phyloP scores from a whole-genome alignment of 2,797 vertebrate species.

The Labeo calbasu region DNA sequence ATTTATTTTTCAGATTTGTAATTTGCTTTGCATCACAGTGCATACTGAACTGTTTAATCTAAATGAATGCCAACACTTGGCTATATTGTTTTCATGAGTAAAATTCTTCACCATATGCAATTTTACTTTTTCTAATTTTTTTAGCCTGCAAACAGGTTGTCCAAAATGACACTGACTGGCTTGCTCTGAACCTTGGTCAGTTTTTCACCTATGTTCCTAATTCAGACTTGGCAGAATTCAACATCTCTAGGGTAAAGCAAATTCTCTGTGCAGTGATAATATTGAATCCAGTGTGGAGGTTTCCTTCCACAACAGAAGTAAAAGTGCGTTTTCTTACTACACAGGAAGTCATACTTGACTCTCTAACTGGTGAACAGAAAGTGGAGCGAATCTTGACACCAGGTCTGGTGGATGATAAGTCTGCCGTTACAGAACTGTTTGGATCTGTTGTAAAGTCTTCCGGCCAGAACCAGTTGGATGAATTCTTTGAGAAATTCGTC shows the following conservation, averaged over 20 bases:
- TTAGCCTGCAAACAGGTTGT: slow-evolving; percentile 58
- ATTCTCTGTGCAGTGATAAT: background rate
- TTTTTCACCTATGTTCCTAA: slow-evolving; percentile 48
- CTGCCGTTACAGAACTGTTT: slow-evolving; percentile 53
- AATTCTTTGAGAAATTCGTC: slow-evolving; percentile 62
- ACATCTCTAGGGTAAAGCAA: slow-evolving; percentile 55
- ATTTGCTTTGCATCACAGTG: background rate
- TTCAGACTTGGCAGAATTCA: slow-evolving; percentile 59
- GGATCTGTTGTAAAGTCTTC: slow-evolving; percentile 12
- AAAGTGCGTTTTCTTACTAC: background rate
- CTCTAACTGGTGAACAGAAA: slow-evolving; percentile 59
- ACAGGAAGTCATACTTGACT: slow-evolving; percentile 43
- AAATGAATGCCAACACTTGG: background rate
- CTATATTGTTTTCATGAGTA: background rate
- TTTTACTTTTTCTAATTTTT: background rate
- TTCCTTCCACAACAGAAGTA: background rate
- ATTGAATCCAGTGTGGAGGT: background rate
- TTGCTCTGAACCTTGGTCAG: slow-evolving; percentile 58
- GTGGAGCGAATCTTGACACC: slow-evolving; percentile 61
- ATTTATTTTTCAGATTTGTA: background rate
- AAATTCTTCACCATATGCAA: background rate
- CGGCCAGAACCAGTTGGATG: slow-evolving; percentile 39
- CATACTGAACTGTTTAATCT: background rate
- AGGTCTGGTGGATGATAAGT: slow-evolving; percentile 55
- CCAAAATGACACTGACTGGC: slow-evolving; percentile 57